These are phyloP conservation scores for Cheilosia urbana DNA, from an alignment of 2,888 invertebrate species.

Conservation along the genomic window DNA sequence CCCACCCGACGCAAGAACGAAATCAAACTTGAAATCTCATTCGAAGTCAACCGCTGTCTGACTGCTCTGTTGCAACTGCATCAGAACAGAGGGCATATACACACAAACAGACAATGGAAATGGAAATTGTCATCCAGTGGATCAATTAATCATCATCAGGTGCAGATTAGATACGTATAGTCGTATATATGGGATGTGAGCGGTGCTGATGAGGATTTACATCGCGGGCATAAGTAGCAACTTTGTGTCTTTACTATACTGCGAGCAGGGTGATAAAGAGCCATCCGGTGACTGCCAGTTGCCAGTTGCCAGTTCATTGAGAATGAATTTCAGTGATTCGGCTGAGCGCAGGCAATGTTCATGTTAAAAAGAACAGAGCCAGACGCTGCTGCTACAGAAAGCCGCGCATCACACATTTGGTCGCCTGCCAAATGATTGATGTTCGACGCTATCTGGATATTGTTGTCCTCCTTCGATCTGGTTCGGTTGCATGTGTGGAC, in stretches of 20 bases:
- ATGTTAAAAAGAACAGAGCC: neutral
- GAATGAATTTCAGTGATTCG: too few species aligned
- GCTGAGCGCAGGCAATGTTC: neutral
- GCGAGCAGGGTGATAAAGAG: neutral
- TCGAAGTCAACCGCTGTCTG: constrained; percentile 22
- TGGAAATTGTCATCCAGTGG: constrained; percentile 65
- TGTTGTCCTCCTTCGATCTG: constrained; percentile 53
- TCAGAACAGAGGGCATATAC: constrained; percentile 4
- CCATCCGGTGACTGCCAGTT: neutral
- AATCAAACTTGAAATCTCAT: constrained; percentile 36
- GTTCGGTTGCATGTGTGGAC: constrained; percentile 56
- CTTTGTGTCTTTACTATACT: neutral
- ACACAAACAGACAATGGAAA: constrained; percentile 59
- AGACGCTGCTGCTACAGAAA: neutral
- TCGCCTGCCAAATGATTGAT: constrained; percentile 52
- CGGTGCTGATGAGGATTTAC: constrained; percentile 49
- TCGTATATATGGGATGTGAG: constrained; percentile 29
- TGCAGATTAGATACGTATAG: constrained; percentile 33
- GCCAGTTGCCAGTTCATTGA: constrained; percentile 6
- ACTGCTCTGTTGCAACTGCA: constrained; percentile 33
- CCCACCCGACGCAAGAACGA: constrained; percentile 33
- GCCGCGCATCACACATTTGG: neutral
- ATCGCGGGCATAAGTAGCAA: constrained; percentile 1
- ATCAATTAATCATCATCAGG: constrained; percentile 73
- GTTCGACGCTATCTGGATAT: constrained; percentile 54